These are phyloP conservation scores for Aeoliscus strigatus DNA, from an alignment of 2,797 vertebrate species.

Conservation along the genomic window DNA sequence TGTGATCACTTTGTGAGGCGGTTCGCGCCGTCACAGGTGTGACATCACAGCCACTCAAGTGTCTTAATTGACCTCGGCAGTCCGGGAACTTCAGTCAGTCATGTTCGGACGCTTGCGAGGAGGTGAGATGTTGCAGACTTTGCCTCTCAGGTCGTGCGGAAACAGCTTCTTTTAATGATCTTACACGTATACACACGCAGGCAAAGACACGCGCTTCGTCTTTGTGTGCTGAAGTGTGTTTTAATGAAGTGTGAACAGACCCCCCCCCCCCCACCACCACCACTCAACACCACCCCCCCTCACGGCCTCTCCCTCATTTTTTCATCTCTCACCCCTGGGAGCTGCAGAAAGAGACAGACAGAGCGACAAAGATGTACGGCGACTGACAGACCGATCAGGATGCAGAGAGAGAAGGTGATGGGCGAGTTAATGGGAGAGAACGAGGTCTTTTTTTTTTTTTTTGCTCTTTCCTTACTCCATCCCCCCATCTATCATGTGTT, in stretches of 20 bases:
- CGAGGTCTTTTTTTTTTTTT: slow-evolving; percentile 43
- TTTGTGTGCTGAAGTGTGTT: slow-evolving; percentile 65
- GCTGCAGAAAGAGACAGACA: slow-evolving; percentile 30
- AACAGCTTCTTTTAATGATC: slow-evolving; percentile 46
- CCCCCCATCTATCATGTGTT: slow-evolving; percentile 64
- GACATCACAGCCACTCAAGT: too few relatives aligned
- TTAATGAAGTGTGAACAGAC: slow-evolving; percentile 72
- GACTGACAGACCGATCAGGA: slow-evolving; percentile 15
- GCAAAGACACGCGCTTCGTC: slow-evolving; percentile 43
- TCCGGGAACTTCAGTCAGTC: too few relatives aligned
- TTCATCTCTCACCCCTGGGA: slow-evolving; percentile 29
- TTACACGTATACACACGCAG: slow-evolving; percentile 9
- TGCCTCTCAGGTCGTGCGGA: too few relatives aligned
- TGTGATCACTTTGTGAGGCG: too few relatives aligned
- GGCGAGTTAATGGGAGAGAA: slow-evolving; percentile 64
- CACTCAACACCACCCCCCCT: slow-evolving; percentile 16
- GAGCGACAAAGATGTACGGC: slow-evolving; percentile 32
- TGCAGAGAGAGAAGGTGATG: slow-evolving; percentile 23
- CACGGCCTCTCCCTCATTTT: slow-evolving; percentile 42
- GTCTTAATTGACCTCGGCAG: too few relatives aligned
- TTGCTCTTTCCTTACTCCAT: slow-evolving; percentile 40
- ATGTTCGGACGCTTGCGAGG: too few relatives aligned
- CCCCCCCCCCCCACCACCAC: slow-evolving; percentile 40
- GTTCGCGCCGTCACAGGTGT: too few relatives aligned
- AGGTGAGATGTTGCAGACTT: too few relatives aligned